phyloP scores from a whole-genome alignment of 2,113 vertebrate genomes.

The Delphinus delphis region DNA sequence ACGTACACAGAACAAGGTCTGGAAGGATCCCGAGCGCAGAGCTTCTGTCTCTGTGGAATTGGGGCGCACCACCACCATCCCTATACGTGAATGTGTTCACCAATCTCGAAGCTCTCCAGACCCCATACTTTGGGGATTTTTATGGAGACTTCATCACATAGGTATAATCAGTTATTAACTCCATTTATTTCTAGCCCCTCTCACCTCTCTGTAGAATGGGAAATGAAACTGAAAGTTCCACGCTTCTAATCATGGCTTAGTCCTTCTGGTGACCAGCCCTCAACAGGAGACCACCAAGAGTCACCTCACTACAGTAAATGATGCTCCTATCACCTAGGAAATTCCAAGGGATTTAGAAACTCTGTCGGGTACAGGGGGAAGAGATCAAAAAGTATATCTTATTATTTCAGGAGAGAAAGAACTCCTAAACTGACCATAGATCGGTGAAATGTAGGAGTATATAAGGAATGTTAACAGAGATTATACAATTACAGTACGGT shows the following conservation, averaged over 20 bases:
- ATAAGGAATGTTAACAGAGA: neutral
- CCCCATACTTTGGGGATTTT: neutral
- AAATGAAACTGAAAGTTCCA: neutral
- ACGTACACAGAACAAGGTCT: neutral
- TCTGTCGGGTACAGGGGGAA: neutral
- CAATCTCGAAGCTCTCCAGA: neutral
- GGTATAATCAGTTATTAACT: neutral
- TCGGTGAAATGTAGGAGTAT: neutral
- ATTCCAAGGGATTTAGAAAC: neutral
- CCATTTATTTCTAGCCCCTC: neutral
- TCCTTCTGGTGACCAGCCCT: neutral
- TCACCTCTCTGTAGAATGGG: neutral
- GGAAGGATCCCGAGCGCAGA: neutral
- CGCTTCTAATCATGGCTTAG: neutral
- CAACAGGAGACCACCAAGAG: neutral
- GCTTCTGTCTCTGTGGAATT: neutral
- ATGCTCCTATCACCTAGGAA: neutral
- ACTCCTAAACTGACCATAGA: neutral
- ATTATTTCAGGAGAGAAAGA: neutral
- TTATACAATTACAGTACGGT: neutral
- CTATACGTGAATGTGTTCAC: neutral
- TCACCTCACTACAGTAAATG: neutral
- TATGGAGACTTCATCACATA: neutral
- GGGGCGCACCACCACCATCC: neutral
- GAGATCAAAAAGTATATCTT: neutral